A percentile compares a stretch with the other conserved stretches of the same genome.
phyloP scores from a whole-genome alignment of 2,888 invertebrate genomes.

The Coelogynopora nodosa region DNA sequence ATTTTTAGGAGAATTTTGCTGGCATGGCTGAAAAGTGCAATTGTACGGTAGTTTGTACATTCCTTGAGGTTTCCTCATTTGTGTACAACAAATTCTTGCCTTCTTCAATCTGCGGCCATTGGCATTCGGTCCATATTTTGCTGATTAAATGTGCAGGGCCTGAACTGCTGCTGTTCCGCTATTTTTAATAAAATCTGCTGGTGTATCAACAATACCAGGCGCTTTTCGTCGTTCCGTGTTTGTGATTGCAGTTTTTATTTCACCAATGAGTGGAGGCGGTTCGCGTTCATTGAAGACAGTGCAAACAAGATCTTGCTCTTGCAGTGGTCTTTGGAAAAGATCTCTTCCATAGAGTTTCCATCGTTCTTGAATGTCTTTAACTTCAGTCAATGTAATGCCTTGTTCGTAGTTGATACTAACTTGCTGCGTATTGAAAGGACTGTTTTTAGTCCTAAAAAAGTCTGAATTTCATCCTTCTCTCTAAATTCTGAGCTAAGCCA shows the following conservation, averaged over 20 bases:
- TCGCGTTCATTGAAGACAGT: not conserved
- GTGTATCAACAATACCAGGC: not conserved
- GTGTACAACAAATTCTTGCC: not conserved
- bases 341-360: not conserved
- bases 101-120: slow-evolving; percentile 35
- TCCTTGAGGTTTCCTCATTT: slow-evolving; percentile 23
- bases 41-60: slow-evolving; percentile 11
- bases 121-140: not conserved
- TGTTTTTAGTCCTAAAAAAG: not conserved
- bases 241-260: not conserved
- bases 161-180: not conserved
- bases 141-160: not conserved
- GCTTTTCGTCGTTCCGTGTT: not conserved
- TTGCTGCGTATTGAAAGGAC: not conserved
- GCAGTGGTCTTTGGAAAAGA: not conserved
- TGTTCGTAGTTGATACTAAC: not conserved
- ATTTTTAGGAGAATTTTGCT: slow-evolving; percentile 36
- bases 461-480: not conserved
- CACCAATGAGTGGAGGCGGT: not conserved
- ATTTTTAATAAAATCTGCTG: slow-evolving; percentile 23
- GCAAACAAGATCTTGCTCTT: not conserved
- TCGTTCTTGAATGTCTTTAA: not conserved
- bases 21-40: slow-evolving; percentile 18
- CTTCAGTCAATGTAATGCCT: not conserved
- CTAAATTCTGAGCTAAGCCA: not conserved